Evolutionary conservation across 1,140 invertebrate genomes (phyloP), one percentile per base, ranked within the genome.

Genomic region (Heliconius hermathena): DNA sequence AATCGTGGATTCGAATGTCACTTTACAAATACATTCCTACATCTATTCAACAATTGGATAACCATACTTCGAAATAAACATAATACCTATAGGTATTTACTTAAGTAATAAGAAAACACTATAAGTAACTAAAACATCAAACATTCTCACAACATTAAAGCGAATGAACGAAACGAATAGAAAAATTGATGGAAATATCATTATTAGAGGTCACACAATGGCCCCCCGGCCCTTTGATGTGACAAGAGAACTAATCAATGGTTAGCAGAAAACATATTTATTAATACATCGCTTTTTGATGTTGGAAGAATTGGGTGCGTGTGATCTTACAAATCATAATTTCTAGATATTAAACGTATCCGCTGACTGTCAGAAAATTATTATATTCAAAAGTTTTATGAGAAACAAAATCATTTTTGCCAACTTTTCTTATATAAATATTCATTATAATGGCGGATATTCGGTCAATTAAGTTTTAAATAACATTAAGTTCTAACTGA

Each of bases 201-300:
- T 88, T 88, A 84, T 82, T 83, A 82, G 73, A 85, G 84, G 83
- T 87, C 85, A 82, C 81, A 92, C 91, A 93, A 93, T 92, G 74
- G 86, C 73, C 82, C 79, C 82, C 74, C 78, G 80, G 77, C 57
- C 76, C 90, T 92, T 93, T 93, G 91, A 93, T 92, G 90, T 92
- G 90, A 92, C 91, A 90, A 82, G 85, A 85, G 83, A 88, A 83
- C 82, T 89, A 91, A 90, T 92, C 89, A 91, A 93, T 88, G 88
- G 83, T 75, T 84, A 82, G 83, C 82, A 76, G 84, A 82, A 88
- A 88, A 90, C 83, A 81, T 82, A 84, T 78, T 81, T 77, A 74
- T 77, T 81, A 66, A 73, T 82, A 79, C 49, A 57, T 72, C 38
- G 82, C 86, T 87, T 88, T 91, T 91, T 89, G 89, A 90, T 90